Evolutionary conservation across 2,113 vertebrate genomes (phyloP), one percentile per base, ranked within the genome.

Genomic region (Otolemur garnettii): DNA sequence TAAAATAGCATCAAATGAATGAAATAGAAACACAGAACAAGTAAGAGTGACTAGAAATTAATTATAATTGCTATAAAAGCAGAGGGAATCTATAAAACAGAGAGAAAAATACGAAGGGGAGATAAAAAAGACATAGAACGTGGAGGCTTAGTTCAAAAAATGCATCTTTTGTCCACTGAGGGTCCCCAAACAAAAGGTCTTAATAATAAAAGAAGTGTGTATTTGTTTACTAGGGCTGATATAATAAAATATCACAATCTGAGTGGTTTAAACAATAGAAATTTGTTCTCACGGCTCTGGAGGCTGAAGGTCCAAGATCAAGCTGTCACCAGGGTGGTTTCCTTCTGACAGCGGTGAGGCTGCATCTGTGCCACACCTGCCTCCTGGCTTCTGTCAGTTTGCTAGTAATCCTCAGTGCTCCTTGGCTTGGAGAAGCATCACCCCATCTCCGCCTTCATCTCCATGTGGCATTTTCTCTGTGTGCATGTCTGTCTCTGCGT

Each of bases 21-120:
- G 33, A 86, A 95, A 87, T 59, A 93, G 68, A n/a, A 88, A 62
- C 42, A 69, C 26, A 91, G 57, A 84, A 55, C 38, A 92, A 88
- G 85, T 53, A 64, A 92, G 28, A 53, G 17, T 53, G 19, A 21
- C 69, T 85, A 72, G 64, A 93, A 97, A 96, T 91, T 71, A 95
- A 78, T 13, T 45, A 24, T 91, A 89, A 89, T 94, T 89, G 35
- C 50, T 91, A 2, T 64, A 14, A 81, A 74, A 57, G n/a, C 42
- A 94, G 68, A 86, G 9, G 38, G 87, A 94, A 95, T 64, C 17
- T 87, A 33, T 10, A 71, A 83, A 92, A 26, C 66, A 92, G 2
- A n/a, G 15, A 95, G 50, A 72, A 74, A 69, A 86, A 35, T 10
- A 60, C n/a, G 62, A 93, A 78, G 62, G 79, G 17, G 79, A 86